A percentile compares a stretch with the other conserved stretches of the same genome.
These are phyloP conservation scores for Lordiphosa mommai DNA, from an alignment of 1,140 invertebrate species.

Conservation along the genomic window DNA sequence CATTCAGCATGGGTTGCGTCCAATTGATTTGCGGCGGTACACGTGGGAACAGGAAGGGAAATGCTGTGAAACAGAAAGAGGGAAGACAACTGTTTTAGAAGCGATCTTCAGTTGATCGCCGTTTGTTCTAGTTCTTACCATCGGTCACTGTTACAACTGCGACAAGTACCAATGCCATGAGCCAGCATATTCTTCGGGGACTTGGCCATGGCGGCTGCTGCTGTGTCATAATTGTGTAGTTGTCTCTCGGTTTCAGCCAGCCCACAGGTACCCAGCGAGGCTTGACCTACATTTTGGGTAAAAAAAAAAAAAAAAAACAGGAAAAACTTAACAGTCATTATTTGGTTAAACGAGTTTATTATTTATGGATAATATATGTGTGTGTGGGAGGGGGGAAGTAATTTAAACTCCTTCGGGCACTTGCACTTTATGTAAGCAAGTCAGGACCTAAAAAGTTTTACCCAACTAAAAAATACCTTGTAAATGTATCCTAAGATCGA, in stretches of 20 bases:
- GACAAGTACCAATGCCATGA: constrained; percentile 41
- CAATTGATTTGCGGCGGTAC: constrained; percentile 81
- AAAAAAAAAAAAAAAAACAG: constrained; percentile 20
- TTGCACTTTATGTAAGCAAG: too few species aligned
- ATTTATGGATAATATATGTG: constrained; percentile 1
- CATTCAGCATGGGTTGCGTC: constrained; percentile 80
- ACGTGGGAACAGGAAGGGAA: constrained; percentile 65
- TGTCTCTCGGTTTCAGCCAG: constrained; percentile 10
- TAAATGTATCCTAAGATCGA: too few species aligned
- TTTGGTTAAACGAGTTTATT: constrained; percentile 54
- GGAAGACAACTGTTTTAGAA: neutral
- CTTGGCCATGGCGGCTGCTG: constrained; percentile 8
- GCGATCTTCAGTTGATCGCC: neutral
- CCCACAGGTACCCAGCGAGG: constrained; percentile 19
- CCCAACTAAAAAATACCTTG: too few species aligned
- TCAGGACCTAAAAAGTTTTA: too few species aligned
- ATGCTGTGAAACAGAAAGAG: constrained; percentile 15
- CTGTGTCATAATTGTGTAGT: constrained; percentile 36
- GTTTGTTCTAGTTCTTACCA: constrained; percentile 33
- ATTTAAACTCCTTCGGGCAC: too few species aligned
- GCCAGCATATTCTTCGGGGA: constrained; percentile 54
- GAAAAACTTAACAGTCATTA: constrained; percentile 53
- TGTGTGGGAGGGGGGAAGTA: neutral
- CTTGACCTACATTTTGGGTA: constrained; percentile 63
- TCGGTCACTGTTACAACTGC: constrained; percentile 24